Evolutionary conservation across 1,140 invertebrate species (phyloP).

Genomic region (Aphidius ervi): DNA sequence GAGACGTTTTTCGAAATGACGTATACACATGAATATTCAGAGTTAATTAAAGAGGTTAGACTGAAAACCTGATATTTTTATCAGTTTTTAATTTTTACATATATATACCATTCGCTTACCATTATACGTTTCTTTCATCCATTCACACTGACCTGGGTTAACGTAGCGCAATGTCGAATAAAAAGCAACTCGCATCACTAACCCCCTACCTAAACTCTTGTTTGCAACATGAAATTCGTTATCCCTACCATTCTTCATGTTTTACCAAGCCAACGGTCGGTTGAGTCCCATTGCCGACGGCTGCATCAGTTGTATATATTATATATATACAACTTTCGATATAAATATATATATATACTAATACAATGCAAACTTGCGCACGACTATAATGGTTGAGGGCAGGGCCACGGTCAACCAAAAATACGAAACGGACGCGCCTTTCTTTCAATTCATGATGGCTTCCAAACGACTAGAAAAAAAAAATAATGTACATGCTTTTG

Average conservation of each 20-base stretch:
- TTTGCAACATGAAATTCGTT: slow-evolving; percentile 6
- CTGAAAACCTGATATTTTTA: too few relatives aligned
- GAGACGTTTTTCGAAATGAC: too few relatives aligned
- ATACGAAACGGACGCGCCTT: slow-evolving; percentile 30
- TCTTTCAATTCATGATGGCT: too few relatives aligned
- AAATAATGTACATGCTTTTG: slow-evolving; percentile 25
- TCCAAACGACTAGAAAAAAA: not conserved
- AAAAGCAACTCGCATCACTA: slow-evolving; percentile 42
- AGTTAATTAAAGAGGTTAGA: too few relatives aligned
- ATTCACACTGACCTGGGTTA: slow-evolving; percentile 49
- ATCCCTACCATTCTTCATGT: not conserved
- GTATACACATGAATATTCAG: too few relatives aligned
- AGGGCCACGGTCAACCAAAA: slow-evolving; percentile 50
- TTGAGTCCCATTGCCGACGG: slow-evolving; percentile 17
- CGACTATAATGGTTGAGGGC: slow-evolving; percentile 31
- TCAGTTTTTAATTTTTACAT: too few relatives aligned
- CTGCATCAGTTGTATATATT: not conserved
- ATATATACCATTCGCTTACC: too few relatives aligned
- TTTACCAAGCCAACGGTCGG: slow-evolving; percentile 13
- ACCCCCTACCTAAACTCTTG: slow-evolving; percentile 29
- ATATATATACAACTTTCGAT: too few relatives aligned
- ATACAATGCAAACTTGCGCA: slow-evolving; percentile 16
- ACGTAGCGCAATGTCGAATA: slow-evolving; percentile 47
- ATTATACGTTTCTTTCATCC: too few relatives aligned
- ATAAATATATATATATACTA: not conserved